Evolutionary conservation across 2,113 vertebrate genomes (phyloP).

Genomic region (Siphamia tubifer): DNA sequence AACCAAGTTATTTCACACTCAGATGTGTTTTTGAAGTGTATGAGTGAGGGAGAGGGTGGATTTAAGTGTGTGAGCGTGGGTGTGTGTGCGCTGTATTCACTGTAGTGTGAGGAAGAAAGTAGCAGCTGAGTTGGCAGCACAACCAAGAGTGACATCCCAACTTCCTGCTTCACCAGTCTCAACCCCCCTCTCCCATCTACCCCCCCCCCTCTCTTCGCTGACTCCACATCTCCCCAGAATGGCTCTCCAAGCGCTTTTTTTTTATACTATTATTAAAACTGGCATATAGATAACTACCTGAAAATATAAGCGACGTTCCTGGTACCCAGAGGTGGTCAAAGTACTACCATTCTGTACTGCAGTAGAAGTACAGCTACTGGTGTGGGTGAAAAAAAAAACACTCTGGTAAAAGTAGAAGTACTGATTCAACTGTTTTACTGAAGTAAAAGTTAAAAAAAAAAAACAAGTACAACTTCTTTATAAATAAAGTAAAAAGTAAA

Average conservation of each 20-base stretch:
- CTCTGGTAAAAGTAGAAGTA: no score
- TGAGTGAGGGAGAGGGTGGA: conserved; percentile 14
- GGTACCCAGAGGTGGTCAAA: no score
- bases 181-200: not conserved
- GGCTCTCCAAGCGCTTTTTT: conserved; percentile 44
- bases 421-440: no score
- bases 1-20: conserved; percentile 63
- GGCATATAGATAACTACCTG: conserved; percentile 49
- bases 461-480: no score
- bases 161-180: conserved; percentile 46
- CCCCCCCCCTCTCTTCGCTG: not conserved
- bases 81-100: conserved; percentile 13
- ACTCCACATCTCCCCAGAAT: conserved; percentile 53
- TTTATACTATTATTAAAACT: conserved; percentile 51
- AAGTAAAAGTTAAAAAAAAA: no score
- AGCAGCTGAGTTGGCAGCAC: conserved; percentile 61
- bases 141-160: conserved; percentile 61
- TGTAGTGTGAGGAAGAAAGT: conserved; percentile 48
- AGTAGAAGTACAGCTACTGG: no score
- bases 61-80: not conserved
- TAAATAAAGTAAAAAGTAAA: no score
- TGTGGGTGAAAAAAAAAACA: no score
- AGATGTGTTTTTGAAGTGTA: conserved; percentile 45
- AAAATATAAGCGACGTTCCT: conserved; percentile 17
- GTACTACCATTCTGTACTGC: no score